Evolutionary conservation across 2,888 invertebrate species (phyloP).

Genomic region (Polymixis flavicincta): DNA sequence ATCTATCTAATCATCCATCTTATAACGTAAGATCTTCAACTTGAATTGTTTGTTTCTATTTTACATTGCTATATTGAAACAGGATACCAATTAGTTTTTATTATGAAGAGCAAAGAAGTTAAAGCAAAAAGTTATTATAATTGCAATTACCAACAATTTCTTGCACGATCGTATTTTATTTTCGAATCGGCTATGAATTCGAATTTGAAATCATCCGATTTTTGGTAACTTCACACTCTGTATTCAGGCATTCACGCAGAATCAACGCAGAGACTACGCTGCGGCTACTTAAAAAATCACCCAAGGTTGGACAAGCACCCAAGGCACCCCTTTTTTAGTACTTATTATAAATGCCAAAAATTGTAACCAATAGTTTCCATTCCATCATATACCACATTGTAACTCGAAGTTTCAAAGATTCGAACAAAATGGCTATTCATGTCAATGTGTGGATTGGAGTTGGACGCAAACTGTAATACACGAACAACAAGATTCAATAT

Average conservation of each 20-base stretch:
- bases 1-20: not conserved
- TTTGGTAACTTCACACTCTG: not conserved
- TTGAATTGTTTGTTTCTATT: too few species aligned
- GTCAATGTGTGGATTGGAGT: conserved; percentile 8
- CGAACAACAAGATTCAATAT: conserved; percentile 34
- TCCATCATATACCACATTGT: not conserved
- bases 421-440: not conserved
- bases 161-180: not conserved
- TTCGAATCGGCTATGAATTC: too few species aligned
- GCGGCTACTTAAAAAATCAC: not conserved
- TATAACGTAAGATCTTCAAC: not conserved
- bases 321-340: not conserved
- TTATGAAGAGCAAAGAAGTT: not conserved
- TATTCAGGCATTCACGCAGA: too few species aligned
- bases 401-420: not conserved
- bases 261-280: not conserved
- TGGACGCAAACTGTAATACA: not conserved
- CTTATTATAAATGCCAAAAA: not conserved
- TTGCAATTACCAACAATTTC: not conserved
- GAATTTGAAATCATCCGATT: not conserved
- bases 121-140: too few species aligned
- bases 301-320: not conserved
- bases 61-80: not conserved
- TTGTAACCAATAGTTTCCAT: not conserved
- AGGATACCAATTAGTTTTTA: not conserved